These are phyloP conservation scores for Prunella himalayana DNA, from an alignment of 2,113 vertebrate genomes.

Conservation along the genomic window DNA sequence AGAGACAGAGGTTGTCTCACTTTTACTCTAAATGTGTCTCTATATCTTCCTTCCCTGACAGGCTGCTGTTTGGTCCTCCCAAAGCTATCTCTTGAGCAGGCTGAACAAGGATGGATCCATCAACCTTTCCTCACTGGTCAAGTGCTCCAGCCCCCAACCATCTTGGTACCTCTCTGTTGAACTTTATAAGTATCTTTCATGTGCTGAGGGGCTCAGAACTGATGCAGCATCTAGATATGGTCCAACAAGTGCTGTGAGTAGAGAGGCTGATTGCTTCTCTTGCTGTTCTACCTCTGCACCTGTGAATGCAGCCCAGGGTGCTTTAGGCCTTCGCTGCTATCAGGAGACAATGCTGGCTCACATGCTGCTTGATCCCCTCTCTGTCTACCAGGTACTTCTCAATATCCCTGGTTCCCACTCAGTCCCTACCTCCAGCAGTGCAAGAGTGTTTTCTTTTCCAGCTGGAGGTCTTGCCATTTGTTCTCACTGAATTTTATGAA, in stretches of 20 bases:
- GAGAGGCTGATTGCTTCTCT: not conserved
- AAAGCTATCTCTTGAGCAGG: not conserved
- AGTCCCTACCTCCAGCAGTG: not conserved
- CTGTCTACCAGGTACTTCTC: not conserved
- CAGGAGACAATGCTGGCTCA: not conserved
- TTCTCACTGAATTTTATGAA: not conserved
- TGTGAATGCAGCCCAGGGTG: not conserved
- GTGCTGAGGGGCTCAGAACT: not conserved
- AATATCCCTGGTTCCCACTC: not conserved
- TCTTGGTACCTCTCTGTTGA: not conserved
- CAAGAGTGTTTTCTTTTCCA: not conserved
- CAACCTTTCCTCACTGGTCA: not conserved
- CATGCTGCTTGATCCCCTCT: not conserved
- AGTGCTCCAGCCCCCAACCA: not conserved
- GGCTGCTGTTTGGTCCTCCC: not conserved
- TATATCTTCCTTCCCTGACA: not conserved
- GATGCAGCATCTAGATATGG: not conserved
- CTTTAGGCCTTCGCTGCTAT: rapidly evolving
- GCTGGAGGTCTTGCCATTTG: not conserved
- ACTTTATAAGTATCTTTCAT: not conserved
- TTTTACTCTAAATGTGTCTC: not conserved
- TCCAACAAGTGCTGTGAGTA: not conserved
- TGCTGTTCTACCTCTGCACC: not conserved
- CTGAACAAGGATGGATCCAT: not conserved
- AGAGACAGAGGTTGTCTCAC: not conserved